These are phyloP conservation scores for Gambusia affinis DNA, from an alignment of 2,113 vertebrate species.

Conservation along the genomic window DNA sequence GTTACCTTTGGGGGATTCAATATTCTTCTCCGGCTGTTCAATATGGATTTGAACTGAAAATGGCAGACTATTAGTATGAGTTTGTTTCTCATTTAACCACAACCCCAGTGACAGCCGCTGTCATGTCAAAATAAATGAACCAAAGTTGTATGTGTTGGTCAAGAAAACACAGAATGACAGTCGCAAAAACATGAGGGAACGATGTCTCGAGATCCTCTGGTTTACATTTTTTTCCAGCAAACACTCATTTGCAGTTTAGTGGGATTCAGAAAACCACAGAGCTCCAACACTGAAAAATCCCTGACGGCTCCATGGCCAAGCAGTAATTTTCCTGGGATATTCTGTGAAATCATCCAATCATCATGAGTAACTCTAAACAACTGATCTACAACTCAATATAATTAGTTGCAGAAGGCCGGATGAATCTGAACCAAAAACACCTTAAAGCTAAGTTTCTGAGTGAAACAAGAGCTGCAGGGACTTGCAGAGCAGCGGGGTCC, in stretches of 20 bases:
- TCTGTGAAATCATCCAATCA: not conserved
- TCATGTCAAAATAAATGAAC: constrained; percentile 23
- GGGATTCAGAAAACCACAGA: constrained; percentile 23
- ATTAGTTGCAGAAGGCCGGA: not conserved
- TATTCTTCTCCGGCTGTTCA: not conserved
- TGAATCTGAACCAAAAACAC: constrained; percentile 3
- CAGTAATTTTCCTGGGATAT: not conserved
- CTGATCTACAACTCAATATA: not conserved
- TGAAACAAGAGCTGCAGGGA: constrained; percentile 50
- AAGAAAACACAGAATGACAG: constrained; percentile 29
- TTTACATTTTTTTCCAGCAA: constrained; percentile 4
- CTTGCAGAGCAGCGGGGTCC: constrained; percentile 37
- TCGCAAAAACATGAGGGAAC: constrained; percentile 1
- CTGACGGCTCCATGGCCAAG: constrained; percentile 10
- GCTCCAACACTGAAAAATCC: not conserved
- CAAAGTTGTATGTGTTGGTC: constrained; percentile 3
- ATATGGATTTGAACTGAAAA: not conserved
- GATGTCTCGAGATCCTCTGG: constrained; percentile 1
- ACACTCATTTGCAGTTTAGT: not conserved
- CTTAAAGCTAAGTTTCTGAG: constrained; percentile 10
- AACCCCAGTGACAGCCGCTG: constrained; percentile 18
- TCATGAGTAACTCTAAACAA: constrained; percentile 2
- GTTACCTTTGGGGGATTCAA: not conserved
- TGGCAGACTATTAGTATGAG: not conserved
- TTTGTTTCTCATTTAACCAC: constrained; percentile 9